Percentiles rank a stretch among this genome's conserved stretches.
Conservation (phyloP, 1,140 invertebrate species). For the Amphibalanus amphitrite region DNA sequence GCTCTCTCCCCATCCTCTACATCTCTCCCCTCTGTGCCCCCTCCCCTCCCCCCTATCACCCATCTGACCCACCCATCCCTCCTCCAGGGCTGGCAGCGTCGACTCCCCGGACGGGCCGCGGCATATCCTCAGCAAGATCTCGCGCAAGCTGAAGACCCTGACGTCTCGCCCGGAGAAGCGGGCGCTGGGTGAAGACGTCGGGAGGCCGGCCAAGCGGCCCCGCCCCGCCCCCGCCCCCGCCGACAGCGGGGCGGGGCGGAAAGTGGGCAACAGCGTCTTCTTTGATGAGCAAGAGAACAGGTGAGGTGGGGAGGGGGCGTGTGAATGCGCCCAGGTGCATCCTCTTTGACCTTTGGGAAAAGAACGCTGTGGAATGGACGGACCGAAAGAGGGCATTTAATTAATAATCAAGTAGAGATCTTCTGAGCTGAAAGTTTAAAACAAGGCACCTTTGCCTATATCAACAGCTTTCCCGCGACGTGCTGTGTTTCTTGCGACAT, state of each 20-base stretch:
- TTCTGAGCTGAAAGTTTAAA: too few species aligned
- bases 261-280: constrained; percentile 4
- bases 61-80: constrained; percentile 2
- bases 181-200: background rate
- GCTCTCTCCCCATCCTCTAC: background rate
- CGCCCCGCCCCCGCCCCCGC: background rate
- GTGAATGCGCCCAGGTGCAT: too few species aligned
- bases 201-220: constrained; percentile 1
- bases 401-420: too few species aligned
- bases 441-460: too few species aligned
- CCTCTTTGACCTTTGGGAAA: too few species aligned
- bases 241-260: constrained; percentile 4
- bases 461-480: too few species aligned
- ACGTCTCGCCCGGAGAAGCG: constrained; percentile 2
- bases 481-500: too few species aligned
- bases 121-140: constrained; percentile 6
- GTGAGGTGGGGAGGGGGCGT: too few species aligned
- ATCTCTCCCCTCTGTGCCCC: background rate
- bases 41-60: constrained; percentile 7
- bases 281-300: background rate
- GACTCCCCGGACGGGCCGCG: constrained; percentile 3
- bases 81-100: background rate
- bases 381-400: too few species aligned
- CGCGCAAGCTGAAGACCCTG: constrained; percentile 3
- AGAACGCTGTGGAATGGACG: too few species aligned